A percentile compares a stretch with the other conserved stretches of the same genome.
Evolutionary conservation across 1,140 invertebrate genomes (phyloP).

Genomic region (Acromyrmex charruanus): DNA sequence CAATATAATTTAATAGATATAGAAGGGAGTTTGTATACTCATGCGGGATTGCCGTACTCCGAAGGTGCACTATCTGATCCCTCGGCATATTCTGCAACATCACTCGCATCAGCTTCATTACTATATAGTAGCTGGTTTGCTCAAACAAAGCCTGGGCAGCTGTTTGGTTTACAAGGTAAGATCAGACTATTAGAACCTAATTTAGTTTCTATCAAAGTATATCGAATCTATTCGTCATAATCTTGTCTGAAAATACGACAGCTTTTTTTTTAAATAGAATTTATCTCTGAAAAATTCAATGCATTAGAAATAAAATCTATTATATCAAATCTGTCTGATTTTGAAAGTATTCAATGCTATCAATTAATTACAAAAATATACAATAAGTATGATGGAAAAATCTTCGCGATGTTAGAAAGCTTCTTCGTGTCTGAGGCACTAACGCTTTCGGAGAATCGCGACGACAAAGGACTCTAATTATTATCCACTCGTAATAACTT

Average conservation of each 20-base stretch:
- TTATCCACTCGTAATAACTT: constrained; percentile 76
- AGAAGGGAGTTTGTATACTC: constrained; percentile 56
- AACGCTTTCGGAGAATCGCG: not conserved
- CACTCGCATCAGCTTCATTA: constrained; percentile 84
- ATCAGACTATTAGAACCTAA: not conserved
- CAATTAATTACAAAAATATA: not conserved
- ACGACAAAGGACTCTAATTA: constrained; percentile 76
- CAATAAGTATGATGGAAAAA: not conserved
- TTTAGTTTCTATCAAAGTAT: not conserved
- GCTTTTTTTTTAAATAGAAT: too few relatives aligned
- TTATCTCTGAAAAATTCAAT: not conserved
- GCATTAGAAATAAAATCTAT: constrained; percentile 10
- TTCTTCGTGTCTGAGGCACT: not conserved
- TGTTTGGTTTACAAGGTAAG: constrained; percentile 86
- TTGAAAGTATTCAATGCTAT: not conserved
- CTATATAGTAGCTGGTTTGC: constrained; percentile 86
- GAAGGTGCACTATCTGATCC: constrained; percentile 71
- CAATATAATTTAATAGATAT: constrained; percentile 51
- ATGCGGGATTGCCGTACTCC: constrained; percentile 63
- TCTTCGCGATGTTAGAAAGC: not conserved
- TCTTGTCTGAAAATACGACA: not conserved
- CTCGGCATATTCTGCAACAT: constrained; percentile 80
- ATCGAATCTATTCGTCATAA: not conserved
- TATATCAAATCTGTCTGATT: not conserved
- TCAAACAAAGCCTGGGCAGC: constrained; percentile 84